Percentiles rank a stretch among this genome's conserved stretches.
These are phyloP conservation scores for Drosophila mayaguana DNA, from an alignment of 2,888 invertebrate species.

Conservation along the genomic window DNA sequence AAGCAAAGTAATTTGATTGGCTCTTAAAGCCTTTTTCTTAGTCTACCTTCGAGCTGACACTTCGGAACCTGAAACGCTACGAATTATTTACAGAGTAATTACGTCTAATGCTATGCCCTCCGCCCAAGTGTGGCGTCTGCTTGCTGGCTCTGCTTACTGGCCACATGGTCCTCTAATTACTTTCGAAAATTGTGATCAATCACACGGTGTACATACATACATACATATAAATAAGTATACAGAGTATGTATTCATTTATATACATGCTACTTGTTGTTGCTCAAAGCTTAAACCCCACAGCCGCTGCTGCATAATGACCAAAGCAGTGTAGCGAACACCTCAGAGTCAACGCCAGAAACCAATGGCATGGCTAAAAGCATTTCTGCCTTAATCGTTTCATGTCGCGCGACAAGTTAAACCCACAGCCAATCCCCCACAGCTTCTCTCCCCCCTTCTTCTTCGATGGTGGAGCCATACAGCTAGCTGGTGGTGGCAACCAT, in stretches of 20 bases:
- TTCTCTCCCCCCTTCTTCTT: neutral
- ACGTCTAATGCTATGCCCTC: slow-evolving; percentile 63
- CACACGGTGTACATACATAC: slow-evolving; percentile 62
- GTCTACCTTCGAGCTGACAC: slow-evolving; percentile 22
- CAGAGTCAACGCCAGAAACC: slow-evolving; percentile 53
- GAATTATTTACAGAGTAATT: slow-evolving; percentile 78
- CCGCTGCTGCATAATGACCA: slow-evolving; percentile 53
- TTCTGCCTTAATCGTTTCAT: slow-evolving; percentile 78
- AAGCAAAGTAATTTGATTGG: slow-evolving; percentile 28
- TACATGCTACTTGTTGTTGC: slow-evolving; percentile 29
- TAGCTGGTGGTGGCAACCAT: slow-evolving; percentile 23
- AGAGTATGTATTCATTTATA: neutral
- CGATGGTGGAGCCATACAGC: slow-evolving; percentile 11
- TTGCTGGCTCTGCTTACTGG: slow-evolving; percentile 5
- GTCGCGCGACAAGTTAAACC: slow-evolving; percentile 66
- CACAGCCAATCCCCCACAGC: neutral
- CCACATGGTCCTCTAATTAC: slow-evolving; percentile 76
- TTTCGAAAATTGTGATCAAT: slow-evolving; percentile 82
- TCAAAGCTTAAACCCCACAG: slow-evolving; percentile 9
- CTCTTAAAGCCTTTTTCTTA: slow-evolving; percentile 32
- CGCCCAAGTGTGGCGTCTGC: neutral
- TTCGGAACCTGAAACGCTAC: slow-evolving; percentile 34
- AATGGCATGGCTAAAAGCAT: slow-evolving; percentile 71
- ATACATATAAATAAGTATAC: slow-evolving; percentile 17
- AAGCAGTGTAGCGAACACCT: slow-evolving; percentile 47